These are phyloP conservation scores for Eupithecia subfuscata DNA, from an alignment of 2,888 invertebrate genomes.

Conservation along the genomic window DNA sequence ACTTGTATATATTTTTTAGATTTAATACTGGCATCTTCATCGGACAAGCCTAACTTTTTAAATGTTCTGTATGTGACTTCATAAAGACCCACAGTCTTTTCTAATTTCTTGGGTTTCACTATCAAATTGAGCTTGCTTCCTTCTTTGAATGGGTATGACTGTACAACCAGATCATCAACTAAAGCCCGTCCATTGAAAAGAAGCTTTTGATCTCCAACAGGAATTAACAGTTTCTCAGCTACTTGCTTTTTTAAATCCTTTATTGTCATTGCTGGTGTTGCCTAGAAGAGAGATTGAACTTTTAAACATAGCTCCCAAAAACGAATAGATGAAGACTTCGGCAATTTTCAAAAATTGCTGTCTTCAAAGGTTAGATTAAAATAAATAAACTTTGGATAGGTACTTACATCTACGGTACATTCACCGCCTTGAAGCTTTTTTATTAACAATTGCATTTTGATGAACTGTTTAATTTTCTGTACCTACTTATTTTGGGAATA, in stretches of 20 bases:
- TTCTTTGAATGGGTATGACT: slow-evolving; percentile 89
- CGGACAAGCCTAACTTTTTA: slow-evolving; percentile 84
- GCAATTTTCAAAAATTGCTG: background rate
- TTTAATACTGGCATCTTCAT: slow-evolving; percentile 86
- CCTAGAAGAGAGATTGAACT: slow-evolving; percentile 59
- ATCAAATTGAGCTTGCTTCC: slow-evolving; percentile 89
- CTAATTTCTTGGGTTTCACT: slow-evolving; percentile 88
- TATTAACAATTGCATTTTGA: slow-evolving; percentile 87
- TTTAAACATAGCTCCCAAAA: background rate
- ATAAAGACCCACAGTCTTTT: slow-evolving; percentile 86
- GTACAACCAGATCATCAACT: slow-evolving; percentile 87
- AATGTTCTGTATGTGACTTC: slow-evolving; percentile 84
- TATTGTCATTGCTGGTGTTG: slow-evolving; percentile 84
- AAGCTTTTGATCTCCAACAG: slow-evolving; percentile 88
- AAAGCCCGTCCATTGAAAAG: slow-evolving; percentile 88
- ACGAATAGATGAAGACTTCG: background rate
- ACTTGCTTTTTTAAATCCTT: slow-evolving; percentile 88
- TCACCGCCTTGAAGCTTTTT: slow-evolving; percentile 90
- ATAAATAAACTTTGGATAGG: background rate
- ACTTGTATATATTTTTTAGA: slow-evolving; percentile 84
- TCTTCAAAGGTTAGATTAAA: too few relatives aligned
- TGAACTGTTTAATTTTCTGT: background rate
- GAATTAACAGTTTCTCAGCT: slow-evolving; percentile 85
- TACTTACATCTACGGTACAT: slow-evolving; percentile 86
- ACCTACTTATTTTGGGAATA: background rate